Evolutionary conservation across 1,140 invertebrate genomes (phyloP).

Genomic region (Leptonema lineaticorne): DNA sequence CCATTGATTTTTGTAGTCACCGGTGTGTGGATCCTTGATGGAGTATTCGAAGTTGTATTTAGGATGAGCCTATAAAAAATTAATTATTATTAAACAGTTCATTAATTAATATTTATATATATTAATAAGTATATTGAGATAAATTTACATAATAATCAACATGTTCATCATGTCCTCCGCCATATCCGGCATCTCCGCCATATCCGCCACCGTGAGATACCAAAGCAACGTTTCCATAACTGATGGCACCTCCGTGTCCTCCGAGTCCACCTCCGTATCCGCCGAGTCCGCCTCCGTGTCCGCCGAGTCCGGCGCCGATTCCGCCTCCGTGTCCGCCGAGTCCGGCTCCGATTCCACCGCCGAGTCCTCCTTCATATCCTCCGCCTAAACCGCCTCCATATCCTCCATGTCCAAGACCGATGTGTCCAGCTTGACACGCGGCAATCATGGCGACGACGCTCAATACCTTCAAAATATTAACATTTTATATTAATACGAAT

Average conservation of each 20-base stretch:
- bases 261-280: conserved; percentile 1
- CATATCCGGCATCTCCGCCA: not conserved
- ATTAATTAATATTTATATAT: not conserved
- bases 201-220: not conserved
- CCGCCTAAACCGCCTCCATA: not conserved
- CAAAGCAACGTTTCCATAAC: too few species aligned
- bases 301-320: not conserved
- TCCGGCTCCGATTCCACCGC: conserved; percentile 8
- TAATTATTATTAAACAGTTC: not conserved
- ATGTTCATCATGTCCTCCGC: conserved; percentile 34
- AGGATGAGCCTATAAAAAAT: conserved; percentile 41
- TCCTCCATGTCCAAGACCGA: conserved; percentile 21
- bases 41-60: conserved; percentile 47
- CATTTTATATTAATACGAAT: not conserved
- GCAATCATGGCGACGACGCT: conserved; percentile 33
- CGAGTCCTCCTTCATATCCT: conserved; percentile 21
- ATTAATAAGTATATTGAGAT: not conserved
- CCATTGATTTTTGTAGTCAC: conserved; percentile 48
- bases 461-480: conserved; percentile 26
- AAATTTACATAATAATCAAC: conserved; percentile 36
- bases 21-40: conserved; percentile 47
- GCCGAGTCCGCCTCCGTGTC: not conserved
- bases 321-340: not conserved
- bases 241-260: conserved; percentile 28
- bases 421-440: conserved; percentile 35